Evolutionary conservation across 1,140 invertebrate genomes (phyloP), one percentile per base, ranked within the genome.

Genomic region (Psix sp.): DNA sequence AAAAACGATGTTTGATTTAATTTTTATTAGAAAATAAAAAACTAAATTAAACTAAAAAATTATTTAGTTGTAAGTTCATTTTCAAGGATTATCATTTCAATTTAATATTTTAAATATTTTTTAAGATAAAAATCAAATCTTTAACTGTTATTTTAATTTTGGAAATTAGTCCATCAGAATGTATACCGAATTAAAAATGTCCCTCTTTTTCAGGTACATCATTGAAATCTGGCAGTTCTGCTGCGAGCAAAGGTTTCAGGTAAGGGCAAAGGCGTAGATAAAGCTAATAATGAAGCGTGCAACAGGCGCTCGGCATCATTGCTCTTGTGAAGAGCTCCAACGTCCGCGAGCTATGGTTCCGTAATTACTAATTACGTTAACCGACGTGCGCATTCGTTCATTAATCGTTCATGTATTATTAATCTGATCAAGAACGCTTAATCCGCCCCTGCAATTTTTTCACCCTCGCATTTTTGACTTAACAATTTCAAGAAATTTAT

Each of bases 131-230:
- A n/a, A n/a, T n/a, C n/a, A n/a, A n/a, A n/a, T n/a, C n/a, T n/a
- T n/a, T n/a, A n/a, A n/a, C n/a, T n/a, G n/a, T n/a, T n/a, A n/a
- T n/a, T n/a, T n/a, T n/a, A n/a, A n/a, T n/a, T n/a, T n/a, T n/a
- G n/a, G n/a, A n/a, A n/a, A n/a, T n/a, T n/a, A 82, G 80, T 85
- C 84, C 82, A 86, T 86, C 81, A 86, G 83, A 85, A 80, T 77
- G 77, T 76, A 76, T 71, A 79, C 80, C 74, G 68, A 39, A 51
- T 66, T 35, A 51, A 10, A 31, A 46, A 65, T 72, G 70, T 80
- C 77, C 82, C 82, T 82, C 81, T 79, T 77, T 79, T 77, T 52
- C 45, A 60, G 60, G n/a, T n/a, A 38, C 43, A 73, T 39, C 51
- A 51, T 68, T 51, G 59, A 75, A 68, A 65, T 66, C 62, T 60